A percentile compares a stretch with the other conserved stretches of the same genome.
Conservation (phyloP, 2,797 vertebrate genomes). For the Fistularia tabacaria region DNA sequence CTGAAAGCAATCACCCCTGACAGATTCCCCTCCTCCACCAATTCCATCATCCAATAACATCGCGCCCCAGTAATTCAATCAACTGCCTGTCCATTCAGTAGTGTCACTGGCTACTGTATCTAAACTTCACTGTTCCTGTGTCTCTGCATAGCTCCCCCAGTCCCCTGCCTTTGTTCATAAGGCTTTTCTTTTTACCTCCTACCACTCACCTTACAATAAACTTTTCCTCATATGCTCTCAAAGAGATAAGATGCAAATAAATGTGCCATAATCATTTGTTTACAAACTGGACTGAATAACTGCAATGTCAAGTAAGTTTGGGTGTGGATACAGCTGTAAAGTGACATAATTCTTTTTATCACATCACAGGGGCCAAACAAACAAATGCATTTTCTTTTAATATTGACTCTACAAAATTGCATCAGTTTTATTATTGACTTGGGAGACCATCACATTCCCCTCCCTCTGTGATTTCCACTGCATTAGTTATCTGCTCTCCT, state of each 20-base stretch:
- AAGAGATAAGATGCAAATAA: no score
- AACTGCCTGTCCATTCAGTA: constrained; percentile 36
- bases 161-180: constrained; percentile 16
- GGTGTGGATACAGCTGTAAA: no score
- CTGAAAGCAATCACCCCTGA: constrained; percentile 3
- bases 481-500: constrained; percentile 7
- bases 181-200: no score
- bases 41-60: constrained; percentile 14
- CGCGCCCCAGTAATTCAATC: constrained; percentile 40
- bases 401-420: background rate
- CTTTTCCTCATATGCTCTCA: no score
- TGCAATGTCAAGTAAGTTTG: no score
- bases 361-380: background rate
- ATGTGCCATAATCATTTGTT: no score
- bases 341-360: background rate
- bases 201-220: no score
- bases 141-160: background rate
- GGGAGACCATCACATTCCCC: background rate
- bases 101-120: constrained; percentile 31
- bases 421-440: background rate
- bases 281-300: no score
- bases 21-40: constrained; percentile 33
- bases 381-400: background rate
- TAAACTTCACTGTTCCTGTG: constrained; percentile 22
- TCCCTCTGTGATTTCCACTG: constrained; percentile 7